Evolutionary conservation across 2,888 invertebrate genomes (phyloP), one percentile per base, ranked within the genome.

Genomic region (Epinotia ramella): DNA sequence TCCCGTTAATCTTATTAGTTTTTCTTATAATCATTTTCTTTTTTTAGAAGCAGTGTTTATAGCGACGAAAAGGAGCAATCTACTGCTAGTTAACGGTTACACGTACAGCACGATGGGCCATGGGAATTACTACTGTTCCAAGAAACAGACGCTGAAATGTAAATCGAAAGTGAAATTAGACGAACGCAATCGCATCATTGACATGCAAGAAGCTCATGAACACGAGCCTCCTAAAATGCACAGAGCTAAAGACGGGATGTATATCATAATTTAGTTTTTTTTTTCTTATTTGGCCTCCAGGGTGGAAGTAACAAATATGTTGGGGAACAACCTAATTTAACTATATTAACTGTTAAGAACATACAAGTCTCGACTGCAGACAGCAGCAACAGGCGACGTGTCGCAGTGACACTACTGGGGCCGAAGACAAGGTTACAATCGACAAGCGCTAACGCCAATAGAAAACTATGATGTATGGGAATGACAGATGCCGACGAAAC

Each of bases 131-230:
- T 53, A 40, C 20, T 71, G 70, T 46, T 53, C 62, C 2, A 71
- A 56, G 56, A 73, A 57, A 62, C 18, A 18, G 4, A 18, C 28
- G 16, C 20, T 57, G 57, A 64, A 40, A 46, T 73, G 73, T 46
- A 73, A 57, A 49, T 63, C 73, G 0, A 68, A 57, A 28, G 63
- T 73, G 56, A 73, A 69, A 49, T 13, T 73, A 46, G 63, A 73
- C 20, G 18, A 44, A 7, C 24, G 40, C 2, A 73, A 62, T 40
- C 16, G 13, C 9, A 49, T 73, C 13, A 24, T 65, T 20, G 9
- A 53, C 11, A 12, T 53, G n/a, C 18, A 20, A 33, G 71, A 71
- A 11, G n/a, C 1, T 20, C 71, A 71, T 53, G 40, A 63, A 13
- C 71, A 71, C 33, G 40, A 40, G 2, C 71, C 63, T 16, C 71